Percentiles rank a stretch among this genome's conserved stretches.
Conservation (phyloP, 2,888 invertebrate species). For the Heliconius charithonia region DNA sequence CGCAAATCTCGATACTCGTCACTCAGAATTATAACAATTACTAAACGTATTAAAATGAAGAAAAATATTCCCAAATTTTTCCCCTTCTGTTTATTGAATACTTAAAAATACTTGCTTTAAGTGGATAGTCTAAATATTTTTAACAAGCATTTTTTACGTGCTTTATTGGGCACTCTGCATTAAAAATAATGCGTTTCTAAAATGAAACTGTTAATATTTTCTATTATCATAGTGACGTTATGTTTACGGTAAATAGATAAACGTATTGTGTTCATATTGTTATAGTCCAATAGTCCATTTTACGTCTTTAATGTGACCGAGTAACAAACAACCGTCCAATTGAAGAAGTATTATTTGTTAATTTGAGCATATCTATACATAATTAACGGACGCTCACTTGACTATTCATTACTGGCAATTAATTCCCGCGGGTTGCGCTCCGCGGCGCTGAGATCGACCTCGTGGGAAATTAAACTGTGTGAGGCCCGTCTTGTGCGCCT, state of each 20-base stretch:
- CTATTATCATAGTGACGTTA: no score
- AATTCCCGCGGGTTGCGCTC: conserved; percentile 83
- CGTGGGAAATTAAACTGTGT: conserved; percentile 84
- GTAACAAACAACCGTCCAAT: neutral
- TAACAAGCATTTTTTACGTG: neutral
- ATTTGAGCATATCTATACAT: conserved; percentile 62
- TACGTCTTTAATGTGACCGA: neutral
- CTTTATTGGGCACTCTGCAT: no score
- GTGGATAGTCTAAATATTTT: neutral
- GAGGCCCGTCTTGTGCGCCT: conserved; percentile 79
- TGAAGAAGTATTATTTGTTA: conserved; percentile 46
- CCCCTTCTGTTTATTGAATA: neutral
- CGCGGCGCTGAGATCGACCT: conserved; percentile 83
- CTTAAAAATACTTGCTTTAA: neutral
- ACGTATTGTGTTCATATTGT: neutral
- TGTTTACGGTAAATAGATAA: no score
- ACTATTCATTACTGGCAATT: conserved; percentile 84
- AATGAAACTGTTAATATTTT: no score
- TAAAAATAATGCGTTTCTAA: no score
- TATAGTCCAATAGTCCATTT: neutral
- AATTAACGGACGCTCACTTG: conserved; percentile 82
- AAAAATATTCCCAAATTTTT: neutral
- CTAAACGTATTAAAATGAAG: neutral
- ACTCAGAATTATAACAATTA: neutral
- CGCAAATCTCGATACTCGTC: no score